Conservation (phyloP, 2,113 vertebrate species). For the Antigone vipio region DNA sequence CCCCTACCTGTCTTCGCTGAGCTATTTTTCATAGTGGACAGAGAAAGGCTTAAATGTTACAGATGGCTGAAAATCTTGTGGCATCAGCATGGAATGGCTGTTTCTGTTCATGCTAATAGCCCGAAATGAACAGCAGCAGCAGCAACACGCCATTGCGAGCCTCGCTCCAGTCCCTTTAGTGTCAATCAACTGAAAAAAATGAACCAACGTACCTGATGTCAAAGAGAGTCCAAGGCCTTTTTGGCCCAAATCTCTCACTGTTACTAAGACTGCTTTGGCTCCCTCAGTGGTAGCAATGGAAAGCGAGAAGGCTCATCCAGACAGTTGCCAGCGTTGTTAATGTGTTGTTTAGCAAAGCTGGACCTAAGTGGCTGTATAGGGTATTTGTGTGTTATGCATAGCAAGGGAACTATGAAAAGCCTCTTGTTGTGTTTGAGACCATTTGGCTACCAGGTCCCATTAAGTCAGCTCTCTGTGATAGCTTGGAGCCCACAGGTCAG, state of each 20-base stretch:
- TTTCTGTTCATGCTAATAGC: not conserved
- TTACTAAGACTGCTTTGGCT: not conserved
- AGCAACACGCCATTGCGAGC: not conserved
- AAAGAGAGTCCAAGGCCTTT: not conserved
- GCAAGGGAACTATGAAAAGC: not conserved
- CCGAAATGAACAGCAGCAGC: not conserved
- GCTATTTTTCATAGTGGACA: not conserved
- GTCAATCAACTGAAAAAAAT: not conserved
- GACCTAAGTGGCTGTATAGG: not conserved
- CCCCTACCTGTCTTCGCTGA: not conserved
- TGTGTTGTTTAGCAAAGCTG: not conserved
- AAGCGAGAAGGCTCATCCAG: not conserved
- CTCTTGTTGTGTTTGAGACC: not conserved
- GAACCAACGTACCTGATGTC: not conserved
- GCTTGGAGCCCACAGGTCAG: not conserved
- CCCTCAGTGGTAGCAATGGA: not conserved
- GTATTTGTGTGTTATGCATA: not conserved
- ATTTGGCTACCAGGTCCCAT: not conserved
- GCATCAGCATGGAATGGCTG: not conserved
- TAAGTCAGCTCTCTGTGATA: not conserved
- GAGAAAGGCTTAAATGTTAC: slow-evolving; percentile 1
- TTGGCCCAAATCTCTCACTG: not conserved
- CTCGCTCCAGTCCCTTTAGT: not conserved
- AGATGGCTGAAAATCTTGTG: slow-evolving; percentile 15
- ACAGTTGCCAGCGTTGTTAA: not conserved